Percentiles rank a stretch among this genome's conserved stretches.
phyloP scores from a whole-genome alignment of 2,113 vertebrate species.

The Madoqua kirkii region DNA sequence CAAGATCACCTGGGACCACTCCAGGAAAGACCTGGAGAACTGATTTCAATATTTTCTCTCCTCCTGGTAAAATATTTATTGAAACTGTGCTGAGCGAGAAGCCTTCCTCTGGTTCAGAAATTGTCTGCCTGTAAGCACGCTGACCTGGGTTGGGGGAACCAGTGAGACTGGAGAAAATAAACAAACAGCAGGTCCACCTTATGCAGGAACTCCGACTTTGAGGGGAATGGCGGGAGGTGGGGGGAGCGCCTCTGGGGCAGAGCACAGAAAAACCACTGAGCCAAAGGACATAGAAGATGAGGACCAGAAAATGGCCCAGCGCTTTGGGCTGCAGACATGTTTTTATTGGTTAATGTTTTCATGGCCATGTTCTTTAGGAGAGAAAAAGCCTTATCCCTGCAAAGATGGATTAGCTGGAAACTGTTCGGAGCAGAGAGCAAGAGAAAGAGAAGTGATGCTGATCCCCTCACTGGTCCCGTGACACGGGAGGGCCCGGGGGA shows the following conservation, averaged over 20 bases:
- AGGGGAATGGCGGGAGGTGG: neutral
- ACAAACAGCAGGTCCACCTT: neutral
- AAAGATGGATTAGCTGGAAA: neutral
- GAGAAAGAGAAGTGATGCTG: neutral
- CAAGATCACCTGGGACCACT: neutral
- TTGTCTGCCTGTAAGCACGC: constrained; percentile 2
- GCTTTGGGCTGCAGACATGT: neutral
- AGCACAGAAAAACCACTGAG: neutral
- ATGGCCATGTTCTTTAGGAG: neutral
- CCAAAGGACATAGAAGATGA: neutral
- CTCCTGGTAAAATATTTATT: constrained; percentile 55
- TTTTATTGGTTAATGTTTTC: constrained; percentile 11
- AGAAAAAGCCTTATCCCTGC: neutral
- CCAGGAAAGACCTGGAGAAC: constrained; percentile 7
- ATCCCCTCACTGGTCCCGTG: neutral
- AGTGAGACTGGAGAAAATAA: neutral
- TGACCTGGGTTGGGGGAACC: constrained; percentile 28
- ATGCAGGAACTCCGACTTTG: neutral
- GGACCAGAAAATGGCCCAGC: neutral
- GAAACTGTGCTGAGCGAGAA: constrained; percentile 3
- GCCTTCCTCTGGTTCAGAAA: constrained; percentile 48
- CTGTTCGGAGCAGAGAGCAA: constrained; percentile 9
- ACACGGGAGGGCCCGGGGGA: neutral
- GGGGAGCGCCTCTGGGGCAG: neutral
- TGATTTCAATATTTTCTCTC: constrained; percentile 49